A percentile compares a stretch with the other conserved stretches of the same genome.
phyloP scores from a whole-genome alignment of 2,888 invertebrate genomes.

The Ectemnius lituratus region DNA sequence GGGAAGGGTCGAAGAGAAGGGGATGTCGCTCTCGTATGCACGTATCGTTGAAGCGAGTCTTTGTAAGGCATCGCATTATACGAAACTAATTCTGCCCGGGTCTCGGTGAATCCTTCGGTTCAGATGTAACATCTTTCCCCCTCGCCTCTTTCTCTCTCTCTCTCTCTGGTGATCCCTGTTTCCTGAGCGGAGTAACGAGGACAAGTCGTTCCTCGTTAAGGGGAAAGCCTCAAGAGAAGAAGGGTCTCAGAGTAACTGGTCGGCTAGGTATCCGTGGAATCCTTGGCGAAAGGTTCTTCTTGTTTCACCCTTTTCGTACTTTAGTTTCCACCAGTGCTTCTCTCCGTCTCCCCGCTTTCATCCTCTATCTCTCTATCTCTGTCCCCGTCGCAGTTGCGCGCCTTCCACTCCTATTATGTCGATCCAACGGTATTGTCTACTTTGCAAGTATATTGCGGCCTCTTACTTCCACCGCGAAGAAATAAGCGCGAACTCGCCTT shows the following conservation, averaged over 20 bases:
- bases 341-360: slow-evolving; percentile 39
- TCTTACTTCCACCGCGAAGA: slow-evolving; percentile 26
- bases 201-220: slow-evolving; percentile 66
- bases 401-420: slow-evolving; percentile 47
- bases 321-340: slow-evolving; percentile 27
- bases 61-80: slow-evolving; percentile 26
- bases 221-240: slow-evolving; percentile 46
- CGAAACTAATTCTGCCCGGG: slow-evolving; percentile 48
- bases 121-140: slow-evolving; percentile 47
- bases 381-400: no score
- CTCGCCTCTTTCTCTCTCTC: slow-evolving; percentile 39
- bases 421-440: slow-evolving; percentile 50
- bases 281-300: slow-evolving; percentile 42
- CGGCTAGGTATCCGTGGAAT: slow-evolving; percentile 44
- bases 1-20: not conserved
- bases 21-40: slow-evolving; percentile 2
- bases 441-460: slow-evolving; percentile 50
- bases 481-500: slow-evolving; percentile 9
- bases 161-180: slow-evolving; percentile 55
- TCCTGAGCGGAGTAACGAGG: slow-evolving; percentile 61
- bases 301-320: slow-evolving; percentile 42
- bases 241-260: slow-evolving; percentile 38
- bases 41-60: not conserved
- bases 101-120: slow-evolving; percentile 41
- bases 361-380: slow-evolving; percentile 15